Evolutionary conservation across 2,113 vertebrate genomes (phyloP), one percentile per base, ranked within the genome.

Genomic region (Sterna hirundo): DNA sequence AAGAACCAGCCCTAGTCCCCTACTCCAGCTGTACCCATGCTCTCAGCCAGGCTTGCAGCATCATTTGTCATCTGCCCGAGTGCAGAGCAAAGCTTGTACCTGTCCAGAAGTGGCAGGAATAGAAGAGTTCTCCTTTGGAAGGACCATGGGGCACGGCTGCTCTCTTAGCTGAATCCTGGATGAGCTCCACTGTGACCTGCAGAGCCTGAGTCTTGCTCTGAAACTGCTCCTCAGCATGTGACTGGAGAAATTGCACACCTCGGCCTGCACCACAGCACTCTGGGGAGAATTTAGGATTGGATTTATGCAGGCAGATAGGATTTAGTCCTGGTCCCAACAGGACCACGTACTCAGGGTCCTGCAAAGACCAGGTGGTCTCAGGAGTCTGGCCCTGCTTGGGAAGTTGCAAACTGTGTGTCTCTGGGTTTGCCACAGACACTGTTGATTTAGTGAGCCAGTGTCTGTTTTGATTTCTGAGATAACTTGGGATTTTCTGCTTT

Each of bases 381-480:
- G 86, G 74, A 76, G 54, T 10, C 76, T 18, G 65, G 16, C 30
- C 66, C 77, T 71, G 77, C 69, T 42, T 23, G 69, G 81, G 65
- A 92, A 93, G 74, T 18, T 57, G 76, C 87, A 86, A 82, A 49
- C 91, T 75, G 5, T 5, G 25, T 52, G 71, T 83, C 93, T 95
- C 82, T 30, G 75, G 4, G 0, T 69, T 62, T 36, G n/a, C 58
- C 71, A 68, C 93, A 94, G 96, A 94, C 84, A 15, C 75, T 96
- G 96, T 96, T 94, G 84, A 46, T 91, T 93, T 77, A 96, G 86
- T 10, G 16, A 86, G n/a, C 27, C 71, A 19, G 52, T 14, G 72
- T 12, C 85, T 96, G 96, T 95, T 97, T 93, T 86, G 72, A 94
- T 96, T 94, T 62, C 93, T 88, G 79, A 62, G 69, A 82, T 95